Evolutionary conservation across 1,140 invertebrate genomes (phyloP), one percentile per base, ranked within the genome.

Genomic region (Caerostris darwini): DNA sequence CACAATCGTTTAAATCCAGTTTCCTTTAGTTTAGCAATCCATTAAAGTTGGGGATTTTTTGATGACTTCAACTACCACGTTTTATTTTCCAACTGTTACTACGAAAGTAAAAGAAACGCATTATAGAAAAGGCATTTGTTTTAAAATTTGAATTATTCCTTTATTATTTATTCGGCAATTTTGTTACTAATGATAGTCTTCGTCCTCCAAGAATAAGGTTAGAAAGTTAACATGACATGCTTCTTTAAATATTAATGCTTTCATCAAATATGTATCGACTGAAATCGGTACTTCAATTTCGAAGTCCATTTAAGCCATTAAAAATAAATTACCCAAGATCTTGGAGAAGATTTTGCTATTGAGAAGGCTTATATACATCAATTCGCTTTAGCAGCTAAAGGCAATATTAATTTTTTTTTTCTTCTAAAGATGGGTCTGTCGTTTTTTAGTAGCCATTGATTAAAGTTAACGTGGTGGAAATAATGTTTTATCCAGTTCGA

Each of bases 91-190:
- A 61, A 58, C 85, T 61, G 10, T 3, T n/a, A 87, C 19, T 57
- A 34, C 14, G n/a, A 57, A 57, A 85, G 57, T n/a, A 85, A 19
- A 56, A 58, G n/a, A 83, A 77, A 83, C 34, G 64, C 50, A 50
- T 87, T 64, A 34, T 2, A 34, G 58, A n/a, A 83, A 77, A 83
- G 59, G 64, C 50, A 50, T 87, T 64, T 53, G 85, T 50, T 61
- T 59, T 61, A 53, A 87, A 87, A 87, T 87, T 87, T 50, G 50
- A 87, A 87, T 87, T 64, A 64, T 64, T 17, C 59, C 12, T 87
- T 87, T 87, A 87, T 87, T 87, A 87, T 87, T 87, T 87, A 87
- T 87, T 59, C 85, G 34, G n/a, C 57, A 64, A 87, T 87, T 85
- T 58, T 17, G 54, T 57, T 34, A 58, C 82, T 85, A 85, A 85